Percentiles rank a stretch among this genome's conserved stretches.
Conservation (phyloP, 2,797 vertebrate genomes). For the Semotilus atromaculatus region DNA sequence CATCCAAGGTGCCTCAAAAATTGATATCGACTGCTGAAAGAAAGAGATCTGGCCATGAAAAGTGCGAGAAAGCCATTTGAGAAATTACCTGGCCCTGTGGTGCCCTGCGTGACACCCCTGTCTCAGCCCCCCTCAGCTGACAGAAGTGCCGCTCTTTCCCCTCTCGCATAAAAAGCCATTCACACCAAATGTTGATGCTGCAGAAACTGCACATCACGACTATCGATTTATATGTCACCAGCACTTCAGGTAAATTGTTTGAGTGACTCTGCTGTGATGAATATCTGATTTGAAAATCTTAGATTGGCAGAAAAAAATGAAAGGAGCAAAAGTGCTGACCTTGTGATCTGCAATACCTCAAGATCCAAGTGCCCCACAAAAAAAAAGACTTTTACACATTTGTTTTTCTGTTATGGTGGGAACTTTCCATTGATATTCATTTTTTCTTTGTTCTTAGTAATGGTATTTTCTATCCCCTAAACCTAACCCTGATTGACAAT, state of each 20-base stretch:
- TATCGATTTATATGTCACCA: slow-evolving; percentile 87
- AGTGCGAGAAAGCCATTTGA: slow-evolving; percentile 86
- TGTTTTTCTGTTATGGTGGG: neutral
- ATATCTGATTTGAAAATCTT: slow-evolving; percentile 85
- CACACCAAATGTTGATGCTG: slow-evolving; percentile 86
- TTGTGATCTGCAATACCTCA: slow-evolving; percentile 60
- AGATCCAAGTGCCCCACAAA: slow-evolving; percentile 7
- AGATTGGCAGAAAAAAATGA: slow-evolving; percentile 61
- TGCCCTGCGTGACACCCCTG: slow-evolving; percentile 60
- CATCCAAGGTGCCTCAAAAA: slow-evolving; percentile 65
- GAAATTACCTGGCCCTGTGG: slow-evolving; percentile 77
- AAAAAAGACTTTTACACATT: neutral
- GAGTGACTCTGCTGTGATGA: slow-evolving; percentile 86
- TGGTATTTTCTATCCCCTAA: neutral
- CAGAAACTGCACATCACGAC: slow-evolving; percentile 83
- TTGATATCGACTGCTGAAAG: slow-evolving; percentile 79
- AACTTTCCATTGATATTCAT: neutral
- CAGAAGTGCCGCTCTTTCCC: slow-evolving; percentile 65
- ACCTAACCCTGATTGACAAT: neutral
- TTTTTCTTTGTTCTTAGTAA: neutral
- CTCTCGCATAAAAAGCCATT: slow-evolving; percentile 74
- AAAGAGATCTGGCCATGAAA: slow-evolving; percentile 79
- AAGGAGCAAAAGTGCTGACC: slow-evolving; percentile 82
- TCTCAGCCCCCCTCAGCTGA: slow-evolving; percentile 49
- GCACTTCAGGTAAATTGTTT: slow-evolving; percentile 90